Conservation (phyloP, 1,140 invertebrate species). For the Drosophila neocordata region DNA sequence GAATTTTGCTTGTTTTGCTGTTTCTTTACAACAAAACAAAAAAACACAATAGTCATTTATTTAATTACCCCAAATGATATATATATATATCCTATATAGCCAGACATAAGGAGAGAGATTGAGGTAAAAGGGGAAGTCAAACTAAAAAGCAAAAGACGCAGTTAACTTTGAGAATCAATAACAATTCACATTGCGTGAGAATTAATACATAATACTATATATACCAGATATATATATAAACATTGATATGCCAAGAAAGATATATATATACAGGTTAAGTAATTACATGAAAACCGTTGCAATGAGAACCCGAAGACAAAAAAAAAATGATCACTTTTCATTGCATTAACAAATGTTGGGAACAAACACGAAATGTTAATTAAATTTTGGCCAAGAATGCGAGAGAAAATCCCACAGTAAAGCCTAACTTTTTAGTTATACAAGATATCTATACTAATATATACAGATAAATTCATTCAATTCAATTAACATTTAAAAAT, state of each 20-base stretch:
- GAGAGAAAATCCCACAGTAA: too few species aligned
- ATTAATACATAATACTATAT: background rate
- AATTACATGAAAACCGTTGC: background rate
- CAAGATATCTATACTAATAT: too few species aligned
- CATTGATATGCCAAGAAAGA: conserved; percentile 1
- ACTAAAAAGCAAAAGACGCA: background rate
- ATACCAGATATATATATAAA: background rate
- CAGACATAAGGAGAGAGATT: background rate
- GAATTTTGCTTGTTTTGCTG: background rate
- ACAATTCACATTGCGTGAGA: conserved; percentile 4
- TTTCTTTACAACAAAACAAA: background rate
- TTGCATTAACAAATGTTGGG: background rate
- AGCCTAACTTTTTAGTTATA: too few species aligned
- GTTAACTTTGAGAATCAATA: conserved; percentile 8
- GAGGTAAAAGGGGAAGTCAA: background rate
- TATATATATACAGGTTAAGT: background rate
- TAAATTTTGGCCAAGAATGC: background rate
- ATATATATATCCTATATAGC: background rate
- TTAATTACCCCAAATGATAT: conserved; percentile 10
- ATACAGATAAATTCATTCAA: too few species aligned
- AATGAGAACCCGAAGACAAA: background rate
- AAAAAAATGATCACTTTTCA: background rate
- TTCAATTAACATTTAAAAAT: too few species aligned
- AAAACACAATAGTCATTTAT: conserved; percentile 2
- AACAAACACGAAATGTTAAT: background rate